Evolutionary conservation across 2,113 vertebrate genomes (phyloP), one percentile per base, ranked within the genome.

Genomic region (Charina bottae): DNA sequence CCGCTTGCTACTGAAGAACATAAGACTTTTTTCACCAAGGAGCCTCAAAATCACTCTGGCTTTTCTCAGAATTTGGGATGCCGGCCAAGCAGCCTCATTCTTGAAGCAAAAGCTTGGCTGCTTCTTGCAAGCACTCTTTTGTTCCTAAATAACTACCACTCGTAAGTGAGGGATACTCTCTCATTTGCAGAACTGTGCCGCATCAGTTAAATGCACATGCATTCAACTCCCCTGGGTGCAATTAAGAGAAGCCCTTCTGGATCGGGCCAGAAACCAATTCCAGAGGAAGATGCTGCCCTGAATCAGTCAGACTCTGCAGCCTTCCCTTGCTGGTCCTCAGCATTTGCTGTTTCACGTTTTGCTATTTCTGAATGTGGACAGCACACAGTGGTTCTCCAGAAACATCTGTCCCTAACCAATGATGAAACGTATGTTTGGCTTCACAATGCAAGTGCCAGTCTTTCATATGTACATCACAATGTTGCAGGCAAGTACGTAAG

Each of bases 51-150:
- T n/a, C 28, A 58, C 15, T 83, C 68, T 83, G 68, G 24, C 10
- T 89, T 87, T 89, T 92, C 21, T 2, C 49, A 54, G 87, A 89
- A 89, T 89, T 89, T 60, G 84, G 91, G 87, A 62, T 49, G 54
- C 3, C 4, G 28, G 55, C 86, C 60, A 56, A 88, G 87, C 21
- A 53, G 37, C 17, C 49, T 49, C 49, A 62, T 26, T 91, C 85
- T 62, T 91, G 85, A 56, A 91, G 53, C 1, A 42, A 62, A 91
- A 72, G 84, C 28, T 26, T 42, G 53, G 4, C n/a, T 92, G 13
- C 6, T 83, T 83, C 55, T 83, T 42, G 17, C 23, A 33, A 89
- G 21, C 28, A 54, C 13, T 84, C 56, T 83, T 88, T 53, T 42
- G 26, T 83, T 84, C 87, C 53, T 89, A 84, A 54, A 84, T 83